Base-by-base conservation (phyloP, 2,113 vertebrate genomes). In the Leuciscus idus region DNA sequence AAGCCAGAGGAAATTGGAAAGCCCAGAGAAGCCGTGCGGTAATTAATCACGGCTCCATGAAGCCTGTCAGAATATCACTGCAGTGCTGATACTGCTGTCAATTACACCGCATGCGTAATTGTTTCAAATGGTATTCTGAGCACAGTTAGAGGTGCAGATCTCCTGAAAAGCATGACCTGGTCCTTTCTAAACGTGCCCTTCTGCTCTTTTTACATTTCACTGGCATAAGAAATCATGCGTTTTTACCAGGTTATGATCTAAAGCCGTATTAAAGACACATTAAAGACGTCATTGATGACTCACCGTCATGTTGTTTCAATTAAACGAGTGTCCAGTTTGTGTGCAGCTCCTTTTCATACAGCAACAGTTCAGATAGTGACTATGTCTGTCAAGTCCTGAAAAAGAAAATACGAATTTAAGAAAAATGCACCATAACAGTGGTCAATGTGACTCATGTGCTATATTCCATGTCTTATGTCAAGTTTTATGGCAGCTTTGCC, bases 41-140 rank as follows among this genome's bases (percentile, higher is more conserved):
- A 98, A 99, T 99, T 98, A 99, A 99, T 99, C 98, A 99, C 97
- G 86, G 90, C 91, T 93, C 90, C 92, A 91, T 94, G 94, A 96
- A 95, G 94, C 95, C 96, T 98, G 97, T 98, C 98, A 99, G 94
- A 96, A 95, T 91, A 93, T 91, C 92, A 92, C 91, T 96, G 93
- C 95, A 93, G 92, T 92, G 93, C 95, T 95, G 96, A 97, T 95
- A 93, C 93, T 89, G 94, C 96, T 96, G 96, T 98, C 97, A 97
- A 91, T 98, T 96, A 95, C 87, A 91, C 92, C 93, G 90, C 96
- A 97, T 98, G 96, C 97, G 96, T 93, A 96, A 96, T 94, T 96
- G 95, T 96, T 98, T 98, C 97, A 98, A 96, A 92, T 92, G 92
- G 92, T 93, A 90, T 91, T 93, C 90, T 92, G 81, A 91, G 93